Percentiles rank a stretch among this genome's conserved stretches.
These are phyloP conservation scores for Grallaria varia DNA, from an alignment of 2,113 vertebrate species.

Conservation along the genomic window DNA sequence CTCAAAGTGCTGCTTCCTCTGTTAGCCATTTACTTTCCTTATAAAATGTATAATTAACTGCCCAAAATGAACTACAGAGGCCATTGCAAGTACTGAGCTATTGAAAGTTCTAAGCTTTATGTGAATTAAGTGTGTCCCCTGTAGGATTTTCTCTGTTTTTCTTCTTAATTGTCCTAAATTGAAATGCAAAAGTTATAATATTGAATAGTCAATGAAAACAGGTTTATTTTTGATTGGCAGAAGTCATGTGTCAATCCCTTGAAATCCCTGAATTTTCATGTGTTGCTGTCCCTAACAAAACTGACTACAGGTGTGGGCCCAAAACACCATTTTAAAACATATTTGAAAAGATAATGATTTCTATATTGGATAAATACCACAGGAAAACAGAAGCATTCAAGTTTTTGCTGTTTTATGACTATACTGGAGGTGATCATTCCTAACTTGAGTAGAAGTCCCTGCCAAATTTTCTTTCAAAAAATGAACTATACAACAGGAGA, in stretches of 20 bases:
- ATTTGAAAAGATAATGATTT: neutral
- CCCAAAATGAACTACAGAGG: neutral
- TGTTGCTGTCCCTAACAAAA: neutral
- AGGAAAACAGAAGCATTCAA: neutral
- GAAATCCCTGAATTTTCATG: neutral
- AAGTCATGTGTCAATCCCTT: neutral
- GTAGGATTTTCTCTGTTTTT: neutral
- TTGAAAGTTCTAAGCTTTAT: neutral
- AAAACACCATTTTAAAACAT: neutral
- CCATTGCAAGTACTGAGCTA: neutral
- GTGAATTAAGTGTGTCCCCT: neutral
- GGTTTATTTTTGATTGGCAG: neutral
- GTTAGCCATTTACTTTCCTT: constrained; percentile 1
- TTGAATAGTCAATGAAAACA: neutral
- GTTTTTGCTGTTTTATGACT: neutral
- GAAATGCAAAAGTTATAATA: neutral
- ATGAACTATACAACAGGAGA: neutral
- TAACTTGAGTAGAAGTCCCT: neutral
- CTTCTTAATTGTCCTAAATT: neutral
- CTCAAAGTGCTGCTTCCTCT: neutral
- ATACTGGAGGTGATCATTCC: neutral
- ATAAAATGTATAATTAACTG: neutral
- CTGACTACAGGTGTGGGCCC: neutral
- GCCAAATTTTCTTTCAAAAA: neutral
- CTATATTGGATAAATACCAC: neutral